phyloP scores from a whole-genome alignment of 2,113 vertebrate genomes.

The Hippopotamus amphibius region DNA sequence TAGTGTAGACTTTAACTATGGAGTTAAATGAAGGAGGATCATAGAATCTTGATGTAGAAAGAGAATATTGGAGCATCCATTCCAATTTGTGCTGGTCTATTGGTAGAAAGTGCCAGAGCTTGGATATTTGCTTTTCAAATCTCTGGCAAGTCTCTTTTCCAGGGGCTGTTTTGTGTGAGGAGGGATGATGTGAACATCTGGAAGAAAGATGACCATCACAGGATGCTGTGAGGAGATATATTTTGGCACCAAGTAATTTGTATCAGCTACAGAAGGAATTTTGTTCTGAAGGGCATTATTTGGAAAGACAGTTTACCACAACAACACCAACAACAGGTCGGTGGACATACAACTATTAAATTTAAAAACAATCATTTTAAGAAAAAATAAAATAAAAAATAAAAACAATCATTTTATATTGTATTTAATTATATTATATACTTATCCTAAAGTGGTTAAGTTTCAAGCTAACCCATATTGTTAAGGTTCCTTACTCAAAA shows the following conservation, averaged over 20 bases:
- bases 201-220: neutral
- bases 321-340: neutral
- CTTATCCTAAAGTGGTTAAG: neutral
- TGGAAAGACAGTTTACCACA: neutral
- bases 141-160: neutral
- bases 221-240: neutral
- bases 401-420: neutral
- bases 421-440: neutral
- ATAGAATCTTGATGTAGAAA: neutral
- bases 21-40: neutral
- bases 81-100: neutral
- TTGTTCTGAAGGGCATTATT: neutral
- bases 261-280: neutral
- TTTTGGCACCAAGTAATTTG: conserved; percentile 28
- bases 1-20: neutral
- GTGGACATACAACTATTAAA: neutral
- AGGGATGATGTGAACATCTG: conserved; percentile 14
- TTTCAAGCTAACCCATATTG: neutral
- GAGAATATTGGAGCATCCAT: neutral
- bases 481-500: neutral
- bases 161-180: neutral
- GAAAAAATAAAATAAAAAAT: too few relatives aligned
- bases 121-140: conserved; percentile 9
- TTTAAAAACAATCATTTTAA: neutral
- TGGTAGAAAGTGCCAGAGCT: neutral